phyloP scores from a whole-genome alignment of 2,797 vertebrate species.

The Gobio occitaniae region DNA sequence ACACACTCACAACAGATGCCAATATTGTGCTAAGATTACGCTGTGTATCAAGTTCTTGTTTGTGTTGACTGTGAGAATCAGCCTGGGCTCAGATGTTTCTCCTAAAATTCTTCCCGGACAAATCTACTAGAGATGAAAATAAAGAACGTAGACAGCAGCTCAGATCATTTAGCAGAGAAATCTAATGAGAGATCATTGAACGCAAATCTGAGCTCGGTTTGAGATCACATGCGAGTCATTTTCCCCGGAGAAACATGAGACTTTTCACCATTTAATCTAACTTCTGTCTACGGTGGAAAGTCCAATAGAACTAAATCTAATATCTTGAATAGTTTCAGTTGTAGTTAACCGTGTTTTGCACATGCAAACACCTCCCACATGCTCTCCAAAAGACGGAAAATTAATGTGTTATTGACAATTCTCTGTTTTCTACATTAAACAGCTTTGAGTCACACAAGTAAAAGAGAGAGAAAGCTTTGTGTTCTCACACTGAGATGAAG shows the following conservation, averaged over 20 bases:
- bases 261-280: not conserved
- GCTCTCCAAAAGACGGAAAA: not conserved
- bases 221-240: not conserved
- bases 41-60: not conserved
- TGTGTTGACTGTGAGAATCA: no score
- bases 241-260: not conserved
- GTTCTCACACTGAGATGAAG: not conserved
- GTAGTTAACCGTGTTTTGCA: not conserved
- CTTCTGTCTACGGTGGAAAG: not conserved
- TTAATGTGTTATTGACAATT: not conserved
- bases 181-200: no score
- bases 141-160: not conserved
- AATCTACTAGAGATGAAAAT: no score
- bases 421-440: not conserved
- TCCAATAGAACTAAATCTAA: not conserved
- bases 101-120: not conserved
- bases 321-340: not conserved
- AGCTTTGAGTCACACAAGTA: not conserved
- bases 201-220: not conserved
- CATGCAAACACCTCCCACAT: not conserved
- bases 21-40: not conserved
- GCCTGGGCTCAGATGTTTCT: no score
- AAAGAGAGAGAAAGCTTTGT: not conserved
- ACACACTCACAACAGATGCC: not conserved
- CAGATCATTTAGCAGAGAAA: not conserved